These are phyloP conservation scores for Pinna nobilis DNA, from an alignment of 1,140 invertebrate genomes.

Conservation along the genomic window DNA sequence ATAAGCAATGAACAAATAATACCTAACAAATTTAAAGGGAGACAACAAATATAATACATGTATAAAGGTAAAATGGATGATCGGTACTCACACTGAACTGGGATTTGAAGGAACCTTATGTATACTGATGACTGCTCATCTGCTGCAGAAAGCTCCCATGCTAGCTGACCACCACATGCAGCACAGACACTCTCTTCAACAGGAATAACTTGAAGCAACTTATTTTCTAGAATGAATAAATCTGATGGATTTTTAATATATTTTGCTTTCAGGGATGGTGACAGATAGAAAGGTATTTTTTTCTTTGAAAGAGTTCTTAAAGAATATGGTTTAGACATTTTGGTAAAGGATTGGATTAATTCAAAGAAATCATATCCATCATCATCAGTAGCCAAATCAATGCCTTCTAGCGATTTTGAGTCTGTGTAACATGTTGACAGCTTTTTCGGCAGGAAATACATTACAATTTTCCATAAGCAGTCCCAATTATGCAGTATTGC, in stretches of 20 bases:
- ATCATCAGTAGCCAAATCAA: background rate
- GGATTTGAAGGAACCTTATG: background rate
- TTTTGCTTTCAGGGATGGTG: background rate
- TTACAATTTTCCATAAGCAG: conserved; percentile 3
- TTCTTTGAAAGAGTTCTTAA: background rate
- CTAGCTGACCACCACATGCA: background rate
- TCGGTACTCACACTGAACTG: conserved; percentile 6
- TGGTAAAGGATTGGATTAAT: background rate
- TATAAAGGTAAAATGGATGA: too few relatives aligned
- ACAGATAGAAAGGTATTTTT: background rate
- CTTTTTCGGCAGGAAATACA: background rate
- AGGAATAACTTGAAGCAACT: background rate
- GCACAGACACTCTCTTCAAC: background rate
- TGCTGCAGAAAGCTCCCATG: background rate
- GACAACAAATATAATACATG: too few relatives aligned
- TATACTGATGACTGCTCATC: background rate
- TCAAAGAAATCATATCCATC: conserved; percentile 2
- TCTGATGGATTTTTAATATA: background rate
- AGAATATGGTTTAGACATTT: conserved; percentile 1
- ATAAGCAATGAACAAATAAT: too few relatives aligned
- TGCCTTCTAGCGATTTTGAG: background rate
- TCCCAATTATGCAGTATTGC: background rate
- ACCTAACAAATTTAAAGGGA: too few relatives aligned
- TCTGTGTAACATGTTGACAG: background rate
- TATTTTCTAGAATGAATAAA: conserved; percentile 5